Evolutionary conservation across 37 sponge, comb jelly and placozoan species (phyloP), one percentile per base, ranked within the genome.

Genomic region (Axinella damicornis): DNA sequence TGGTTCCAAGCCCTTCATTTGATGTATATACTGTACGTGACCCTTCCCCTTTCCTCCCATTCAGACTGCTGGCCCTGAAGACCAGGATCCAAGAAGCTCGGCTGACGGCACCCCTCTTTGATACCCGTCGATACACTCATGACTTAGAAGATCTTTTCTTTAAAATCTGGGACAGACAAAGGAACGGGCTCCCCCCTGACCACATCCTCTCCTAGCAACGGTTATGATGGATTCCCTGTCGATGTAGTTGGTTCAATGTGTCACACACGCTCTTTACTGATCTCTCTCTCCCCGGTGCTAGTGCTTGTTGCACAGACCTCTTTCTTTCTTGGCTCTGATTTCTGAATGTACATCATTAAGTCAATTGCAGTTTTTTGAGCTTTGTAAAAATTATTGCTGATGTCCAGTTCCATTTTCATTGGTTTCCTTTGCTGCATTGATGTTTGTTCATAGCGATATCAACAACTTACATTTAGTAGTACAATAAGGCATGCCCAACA

Each of bases 41-140:
- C 9, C 9, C 46, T 4, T 46, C 9, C 9, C 9, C 4, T 46
- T 46, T 46, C 9, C 9, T 46, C 9, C 6, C 53, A 4, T 60
- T 37, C 25, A 98, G 98, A 74, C 66, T 98, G 33, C 65, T 73
- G 52, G 53, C 79, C 13, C 70, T 97, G 73, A 89, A 89, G 39
- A 62, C 69, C 27, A 87, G 93, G 22, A 80, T 98, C 20, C 89
- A 90, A 54, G 85, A 80, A 28, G 93, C 95, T 30, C 78, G 99
- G n/a, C 73, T 91, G 74, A 86, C 84, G 17, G 86, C 97, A 6
- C 92, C 99, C 2, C 82, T 98, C 5, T 98, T 98, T 86, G 93
- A 98, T 78, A 92, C 92, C 36, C 28, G 92, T 71, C 62, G 57
- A n/a, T 98, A 94, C 86, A 86, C 95, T 6, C 74, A 73, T 6